Base-by-base conservation (phyloP, 2,888 invertebrate genomes). In the Euplagia quadripunctaria region DNA sequence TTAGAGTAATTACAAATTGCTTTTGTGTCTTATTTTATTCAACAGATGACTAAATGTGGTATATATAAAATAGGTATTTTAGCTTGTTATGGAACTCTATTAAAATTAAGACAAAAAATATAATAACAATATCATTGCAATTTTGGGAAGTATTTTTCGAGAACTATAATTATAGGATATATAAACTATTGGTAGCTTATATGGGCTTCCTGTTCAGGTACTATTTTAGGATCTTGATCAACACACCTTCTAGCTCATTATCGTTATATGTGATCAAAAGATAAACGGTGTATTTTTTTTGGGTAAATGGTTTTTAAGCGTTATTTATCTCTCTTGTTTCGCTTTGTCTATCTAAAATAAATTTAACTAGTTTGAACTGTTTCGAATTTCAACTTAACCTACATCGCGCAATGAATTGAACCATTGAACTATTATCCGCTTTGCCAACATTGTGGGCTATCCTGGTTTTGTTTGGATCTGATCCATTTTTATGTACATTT, bases 201-300 rank as follows among this genome's bases (percentile, higher is more conserved):
- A 42, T 64, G 70, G 70, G n/a, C 64, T 70, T 70, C 64, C 70
- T 64, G 17, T 51, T 42, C 11, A 12, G 17, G 14, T 17, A 51
- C n/a, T 51, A 31, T 49, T 70, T 70, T n/a, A 41, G 42, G 20
- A 52, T 42, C 8, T 51, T 64, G 51, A 52, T 9, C 1, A 11
- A 31, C 63, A 49, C 31, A 49, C 49, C 17, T 31, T 49, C 65
- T 46, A 14, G 16, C 11, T n/a, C n/a, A 17, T 11, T 9, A 52
- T 31, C 17, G 41, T n/a, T 41, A 1, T 11, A 16, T 17, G n/a
- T 4, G n/a, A 14, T 11, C 14, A 42, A 64, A 42, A 17, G 9
- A 6, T 55, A n/a, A 52, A 17, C 9, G 17, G n/a, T n/a, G n/a
- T 31, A 31, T 31, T n/a, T 55, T n/a, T 55, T 55, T 55, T 8